A percentile compares a stretch with the other conserved stretches of the same genome.
Conservation (phyloP, 1,140 invertebrate species). For the Temnothorax curvispinosus region DNA sequence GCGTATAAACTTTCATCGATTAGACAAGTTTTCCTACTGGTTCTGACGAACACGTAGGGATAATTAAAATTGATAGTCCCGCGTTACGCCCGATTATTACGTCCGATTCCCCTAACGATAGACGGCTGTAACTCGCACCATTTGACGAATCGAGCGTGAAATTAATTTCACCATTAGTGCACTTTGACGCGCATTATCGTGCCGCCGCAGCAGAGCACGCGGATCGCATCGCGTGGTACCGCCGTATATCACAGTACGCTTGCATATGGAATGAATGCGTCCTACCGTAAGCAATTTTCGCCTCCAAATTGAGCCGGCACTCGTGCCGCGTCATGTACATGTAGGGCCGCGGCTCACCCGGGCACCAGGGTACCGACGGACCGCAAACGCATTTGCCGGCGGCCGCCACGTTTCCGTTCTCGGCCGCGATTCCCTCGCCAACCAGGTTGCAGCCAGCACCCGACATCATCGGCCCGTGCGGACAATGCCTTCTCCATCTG, state of each 20-base stretch:
- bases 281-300: slow-evolving; percentile 83
- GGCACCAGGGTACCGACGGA: slow-evolving; percentile 82
- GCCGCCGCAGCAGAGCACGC: slow-evolving; percentile 16
- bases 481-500: slow-evolving; percentile 82
- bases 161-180: slow-evolving; percentile 60
- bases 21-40: slow-evolving; percentile 2
- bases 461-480: slow-evolving; percentile 79
- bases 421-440: slow-evolving; percentile 75
- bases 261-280: slow-evolving; percentile 41
- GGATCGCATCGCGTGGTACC: not conserved
- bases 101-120: slow-evolving; percentile 28
- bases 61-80: slow-evolving; percentile 57
- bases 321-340: slow-evolving; percentile 81
- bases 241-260: slow-evolving; percentile 3
- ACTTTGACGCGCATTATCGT: slow-evolving; percentile 59
- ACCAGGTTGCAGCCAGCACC: slow-evolving; percentile 82
- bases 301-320: slow-evolving; percentile 83
- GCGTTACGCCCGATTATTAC: slow-evolving; percentile 24
- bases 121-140: slow-evolving; percentile 42
- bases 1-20: slow-evolving; percentile 10
- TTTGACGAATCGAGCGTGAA: slow-evolving; percentile 58
- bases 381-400: slow-evolving; percentile 82
- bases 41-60: slow-evolving; percentile 5
- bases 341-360: slow-evolving; percentile 82
- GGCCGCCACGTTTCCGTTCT: slow-evolving; percentile 67